Evolutionary conservation across 2,113 vertebrate genomes (phyloP), one percentile per base, ranked within the genome.

Genomic region (Corythornis cristatus): DNA sequence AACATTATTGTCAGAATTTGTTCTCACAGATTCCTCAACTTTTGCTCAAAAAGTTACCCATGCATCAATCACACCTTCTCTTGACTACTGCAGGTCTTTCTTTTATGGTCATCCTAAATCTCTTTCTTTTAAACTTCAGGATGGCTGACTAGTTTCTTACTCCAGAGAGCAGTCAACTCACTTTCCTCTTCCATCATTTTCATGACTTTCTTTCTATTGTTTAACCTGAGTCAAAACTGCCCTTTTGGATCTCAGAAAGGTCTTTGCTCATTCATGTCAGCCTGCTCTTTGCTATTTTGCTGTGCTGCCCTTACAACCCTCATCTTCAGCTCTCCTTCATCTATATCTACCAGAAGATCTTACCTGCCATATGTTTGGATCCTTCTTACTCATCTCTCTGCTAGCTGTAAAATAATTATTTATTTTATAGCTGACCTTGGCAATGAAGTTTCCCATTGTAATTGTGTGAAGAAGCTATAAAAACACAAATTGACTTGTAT

Each of bases 131-230:
- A 82, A 94, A 95, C 79, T 93, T 92, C 58, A 88, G 77, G 70
- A 53, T 62, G 65, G 90, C 86, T 93, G 86, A 77, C 78, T 76
- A 54, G 83, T 90, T 91, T 94, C 61, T 91, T 65, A 82, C 83
- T 88, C 82, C 50, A 54, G 92, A 83, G 90, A 96, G 53, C 51
- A 95, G 78, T 62, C 81, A 54, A 33, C 76, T 88, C 73, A 73
- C 82, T 68, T 78, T 87, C 40, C 92, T 86, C 78, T 89, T 96
- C 83, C 79, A 95, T 96, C 86, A 91, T 92, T 96, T 97, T 97
- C 92, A 94, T 93, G 9, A 53, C 71, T 91, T 91, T 9, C n/a
- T 95, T 90, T 90, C 81, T 86, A 19, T 82, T 89, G 76, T 87
- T 95, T 72, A 50, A 60, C 53, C 33, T 0, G 0, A 84, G 77